phyloP scores from a whole-genome alignment of 2,888 invertebrate genomes.

The Cerceris rybyensis region DNA sequence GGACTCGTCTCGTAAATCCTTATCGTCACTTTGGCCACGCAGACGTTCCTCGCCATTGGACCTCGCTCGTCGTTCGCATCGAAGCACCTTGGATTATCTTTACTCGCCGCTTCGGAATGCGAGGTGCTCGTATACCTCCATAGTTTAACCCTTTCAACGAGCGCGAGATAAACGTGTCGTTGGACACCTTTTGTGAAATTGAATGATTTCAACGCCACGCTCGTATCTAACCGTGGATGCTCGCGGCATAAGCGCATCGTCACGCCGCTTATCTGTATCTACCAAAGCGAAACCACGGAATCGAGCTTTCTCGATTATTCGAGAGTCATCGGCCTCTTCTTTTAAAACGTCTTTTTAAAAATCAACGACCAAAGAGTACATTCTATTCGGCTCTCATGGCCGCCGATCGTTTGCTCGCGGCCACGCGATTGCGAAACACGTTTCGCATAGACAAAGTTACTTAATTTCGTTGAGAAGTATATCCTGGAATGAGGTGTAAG shows the following conservation, averaged over 20 bases:
- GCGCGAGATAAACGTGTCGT: slow-evolving; percentile 73
- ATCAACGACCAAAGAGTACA: too few relatives aligned
- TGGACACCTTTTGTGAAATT: slow-evolving; percentile 73
- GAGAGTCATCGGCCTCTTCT: not conserved
- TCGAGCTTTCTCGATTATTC: not conserved
- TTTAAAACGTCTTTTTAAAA: too few relatives aligned
- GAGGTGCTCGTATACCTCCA: slow-evolving; percentile 50
- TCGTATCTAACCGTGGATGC: slow-evolving; percentile 45
- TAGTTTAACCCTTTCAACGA: slow-evolving; percentile 74
- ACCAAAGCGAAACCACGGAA: not conserved
- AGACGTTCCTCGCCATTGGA: slow-evolving; percentile 30
- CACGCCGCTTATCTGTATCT: slow-evolving; percentile 50
- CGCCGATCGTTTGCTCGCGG: not conserved
- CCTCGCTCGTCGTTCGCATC: slow-evolving; percentile 28
- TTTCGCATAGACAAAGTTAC: not conserved
- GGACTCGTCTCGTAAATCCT: slow-evolving; percentile 70
- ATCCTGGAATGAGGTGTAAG: not conserved
- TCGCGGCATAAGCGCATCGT: slow-evolving; percentile 38
- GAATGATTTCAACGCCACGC: slow-evolving; percentile 67
- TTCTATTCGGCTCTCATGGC: not conserved
- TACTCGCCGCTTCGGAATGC: slow-evolving; percentile 70
- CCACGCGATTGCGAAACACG: not conserved
- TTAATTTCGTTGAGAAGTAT: not conserved
- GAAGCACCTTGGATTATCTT: slow-evolving; percentile 68
- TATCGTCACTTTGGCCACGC: slow-evolving; percentile 71